Percentiles rank a stretch among this genome's conserved stretches.
phyloP scores from a whole-genome alignment of 2,888 invertebrate species.

The Pandemis corylana region DNA sequence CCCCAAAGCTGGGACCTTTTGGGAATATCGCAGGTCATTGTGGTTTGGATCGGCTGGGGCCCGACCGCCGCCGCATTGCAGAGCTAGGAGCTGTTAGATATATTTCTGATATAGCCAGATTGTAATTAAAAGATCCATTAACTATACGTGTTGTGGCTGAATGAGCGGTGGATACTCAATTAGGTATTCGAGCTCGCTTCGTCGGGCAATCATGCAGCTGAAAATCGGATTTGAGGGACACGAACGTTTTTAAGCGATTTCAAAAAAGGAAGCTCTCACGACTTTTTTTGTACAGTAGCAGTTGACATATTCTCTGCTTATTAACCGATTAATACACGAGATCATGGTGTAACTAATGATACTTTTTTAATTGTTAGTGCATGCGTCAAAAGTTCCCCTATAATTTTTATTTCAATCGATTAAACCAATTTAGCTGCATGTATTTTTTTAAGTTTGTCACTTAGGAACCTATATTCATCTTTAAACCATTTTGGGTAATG shows the following conservation, averaged over 20 bases:
- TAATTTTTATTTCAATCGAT: too few relatives aligned
- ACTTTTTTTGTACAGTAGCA: too few relatives aligned
- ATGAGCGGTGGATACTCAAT: neutral
- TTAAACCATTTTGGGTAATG: too few relatives aligned
- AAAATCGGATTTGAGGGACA: neutral
- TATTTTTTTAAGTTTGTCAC: too few relatives aligned
- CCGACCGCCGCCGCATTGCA: slow-evolving; percentile 32
- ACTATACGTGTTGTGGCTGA: slow-evolving; percentile 11
- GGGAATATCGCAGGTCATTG: slow-evolving; percentile 40
- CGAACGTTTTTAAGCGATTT: neutral
- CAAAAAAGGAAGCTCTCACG: too few relatives aligned
- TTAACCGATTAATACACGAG: too few relatives aligned
- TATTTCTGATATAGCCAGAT: slow-evolving; percentile 20
- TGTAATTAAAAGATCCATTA: slow-evolving; percentile 38
- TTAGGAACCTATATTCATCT: too few relatives aligned
- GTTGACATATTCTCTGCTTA: too few relatives aligned
- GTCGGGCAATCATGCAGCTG: neutral
- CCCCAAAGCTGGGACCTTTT: slow-evolving; percentile 19
- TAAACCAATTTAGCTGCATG: too few relatives aligned
- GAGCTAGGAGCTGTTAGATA: slow-evolving; percentile 23
- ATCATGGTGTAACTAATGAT: too few relatives aligned
- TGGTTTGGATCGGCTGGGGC: slow-evolving; percentile 27
- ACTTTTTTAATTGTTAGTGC: too few relatives aligned
- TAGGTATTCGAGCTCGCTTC: slow-evolving; percentile 1
- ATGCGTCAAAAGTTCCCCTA: too few relatives aligned